Conservation (phyloP, 2,888 invertebrate species). For the Lordiphosa andalusiaca region DNA sequence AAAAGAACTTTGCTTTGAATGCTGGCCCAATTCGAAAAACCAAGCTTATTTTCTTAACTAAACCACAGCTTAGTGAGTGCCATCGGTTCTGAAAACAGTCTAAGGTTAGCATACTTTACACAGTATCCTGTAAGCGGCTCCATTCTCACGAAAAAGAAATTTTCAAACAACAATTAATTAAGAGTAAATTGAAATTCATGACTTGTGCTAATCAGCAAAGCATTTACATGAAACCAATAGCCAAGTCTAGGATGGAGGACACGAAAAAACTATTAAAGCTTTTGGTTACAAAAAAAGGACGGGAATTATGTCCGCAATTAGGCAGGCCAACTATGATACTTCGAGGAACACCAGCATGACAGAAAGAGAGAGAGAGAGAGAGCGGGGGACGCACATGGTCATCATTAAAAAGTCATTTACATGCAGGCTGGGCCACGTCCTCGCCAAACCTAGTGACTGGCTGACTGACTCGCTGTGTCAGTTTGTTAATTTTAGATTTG, state of each 20-base stretch:
- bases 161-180: constrained; percentile 71
- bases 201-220: constrained; percentile 60
- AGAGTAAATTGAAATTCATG: constrained; percentile 70
- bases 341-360: constrained; percentile 15
- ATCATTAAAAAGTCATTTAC: constrained; percentile 75
- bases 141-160: constrained; percentile 54
- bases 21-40: constrained; percentile 1
- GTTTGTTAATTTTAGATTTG: constrained; percentile 77
- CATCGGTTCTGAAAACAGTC: too few relatives aligned
- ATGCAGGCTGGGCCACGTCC: constrained; percentile 58
- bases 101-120: background rate
- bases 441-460: constrained; percentile 11
- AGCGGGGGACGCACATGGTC: constrained; percentile 21
- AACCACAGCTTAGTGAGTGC: constrained; percentile 2
- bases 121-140: constrained; percentile 8
- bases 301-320: constrained; percentile 69
- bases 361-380: constrained; percentile 14
- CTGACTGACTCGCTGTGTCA: constrained; percentile 37
- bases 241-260: constrained; percentile 1
- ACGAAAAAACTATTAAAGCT: constrained; percentile 62
- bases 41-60: too few relatives aligned
- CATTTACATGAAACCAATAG: constrained; percentile 72
- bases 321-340: constrained; percentile 63
- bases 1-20: constrained; percentile 34
- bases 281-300: constrained; percentile 18